phyloP scores from a whole-genome alignment of 2,797 vertebrate species.

The Diglossa cyanea region DNA sequence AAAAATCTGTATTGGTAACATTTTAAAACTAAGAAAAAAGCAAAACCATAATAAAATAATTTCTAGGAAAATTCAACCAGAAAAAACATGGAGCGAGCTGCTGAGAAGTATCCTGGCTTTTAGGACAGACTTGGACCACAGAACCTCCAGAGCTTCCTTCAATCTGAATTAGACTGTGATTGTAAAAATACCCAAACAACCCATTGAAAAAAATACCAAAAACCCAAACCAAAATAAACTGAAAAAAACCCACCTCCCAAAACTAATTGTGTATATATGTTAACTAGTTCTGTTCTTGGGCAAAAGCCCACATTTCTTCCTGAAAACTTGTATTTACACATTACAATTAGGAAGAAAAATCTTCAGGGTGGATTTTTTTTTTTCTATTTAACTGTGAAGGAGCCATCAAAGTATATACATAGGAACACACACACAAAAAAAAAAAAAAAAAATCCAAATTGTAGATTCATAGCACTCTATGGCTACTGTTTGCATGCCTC shows the following conservation, averaged over 20 bases:
- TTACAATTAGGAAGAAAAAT: background rate
- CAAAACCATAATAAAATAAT: background rate
- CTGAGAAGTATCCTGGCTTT: background rate
- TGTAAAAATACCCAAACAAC: background rate
- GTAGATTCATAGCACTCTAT: background rate
- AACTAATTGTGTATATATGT: accelerated
- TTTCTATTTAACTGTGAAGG: background rate
- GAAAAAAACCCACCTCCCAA: background rate
- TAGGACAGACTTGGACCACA: background rate
- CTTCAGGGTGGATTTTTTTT: background rate
- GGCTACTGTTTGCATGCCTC: background rate
- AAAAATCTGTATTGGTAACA: background rate
- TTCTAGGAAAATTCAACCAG: background rate
- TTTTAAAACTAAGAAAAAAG: background rate
- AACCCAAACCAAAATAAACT: background rate
- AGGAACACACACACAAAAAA: background rate
- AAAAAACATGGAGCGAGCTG: background rate
- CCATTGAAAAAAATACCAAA: background rate
- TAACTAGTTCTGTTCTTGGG: background rate
- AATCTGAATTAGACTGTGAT: background rate
- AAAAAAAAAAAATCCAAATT: background rate
- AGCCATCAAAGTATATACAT: background rate
- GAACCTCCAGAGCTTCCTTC: background rate
- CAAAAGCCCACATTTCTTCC: background rate
- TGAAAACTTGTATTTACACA: background rate